phyloP scores from a whole-genome alignment of 2,888 invertebrate species.

The Cyclophora punctaria region DNA sequence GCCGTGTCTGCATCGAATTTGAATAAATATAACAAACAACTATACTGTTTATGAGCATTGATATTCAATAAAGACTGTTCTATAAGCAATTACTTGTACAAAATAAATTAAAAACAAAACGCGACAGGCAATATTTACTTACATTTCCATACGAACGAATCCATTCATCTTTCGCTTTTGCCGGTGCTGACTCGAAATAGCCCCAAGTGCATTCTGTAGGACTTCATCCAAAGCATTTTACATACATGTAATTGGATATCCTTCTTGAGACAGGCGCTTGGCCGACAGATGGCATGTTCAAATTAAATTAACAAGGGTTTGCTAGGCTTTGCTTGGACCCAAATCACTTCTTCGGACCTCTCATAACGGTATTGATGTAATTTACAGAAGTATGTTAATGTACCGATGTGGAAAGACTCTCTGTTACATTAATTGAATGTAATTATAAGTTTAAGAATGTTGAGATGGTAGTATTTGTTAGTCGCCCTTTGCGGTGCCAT shows the following conservation, averaged over 20 bases:
- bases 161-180: not conserved
- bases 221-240: slow-evolving; percentile 29
- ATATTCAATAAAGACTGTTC: not conserved
- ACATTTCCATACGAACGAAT: not conserved
- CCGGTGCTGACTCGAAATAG: slow-evolving; percentile 7
- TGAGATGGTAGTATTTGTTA: no score
- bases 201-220: slow-evolving; percentile 20
- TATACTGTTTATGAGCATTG: not conserved
- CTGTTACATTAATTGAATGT: not conserved
- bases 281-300: slow-evolving; percentile 56
- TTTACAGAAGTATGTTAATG: not conserved
- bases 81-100: not conserved
- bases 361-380: slow-evolving; percentile 5
- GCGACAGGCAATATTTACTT: not conserved
- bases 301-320: slow-evolving; percentile 64
- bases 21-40: no score
- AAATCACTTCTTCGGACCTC: slow-evolving; percentile 33
- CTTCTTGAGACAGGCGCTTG: slow-evolving; percentile 35
- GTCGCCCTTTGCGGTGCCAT: no score
- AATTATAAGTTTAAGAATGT: not conserved
- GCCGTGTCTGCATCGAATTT: no score
- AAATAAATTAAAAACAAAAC: not conserved
- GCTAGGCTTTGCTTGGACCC: slow-evolving; percentile 35
- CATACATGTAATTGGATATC: slow-evolving; percentile 49
- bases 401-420: not conserved